Evolutionary conservation across 2,113 vertebrate species (phyloP), one percentile per base, ranked within the genome.

Genomic region (Athene noctua): DNA sequence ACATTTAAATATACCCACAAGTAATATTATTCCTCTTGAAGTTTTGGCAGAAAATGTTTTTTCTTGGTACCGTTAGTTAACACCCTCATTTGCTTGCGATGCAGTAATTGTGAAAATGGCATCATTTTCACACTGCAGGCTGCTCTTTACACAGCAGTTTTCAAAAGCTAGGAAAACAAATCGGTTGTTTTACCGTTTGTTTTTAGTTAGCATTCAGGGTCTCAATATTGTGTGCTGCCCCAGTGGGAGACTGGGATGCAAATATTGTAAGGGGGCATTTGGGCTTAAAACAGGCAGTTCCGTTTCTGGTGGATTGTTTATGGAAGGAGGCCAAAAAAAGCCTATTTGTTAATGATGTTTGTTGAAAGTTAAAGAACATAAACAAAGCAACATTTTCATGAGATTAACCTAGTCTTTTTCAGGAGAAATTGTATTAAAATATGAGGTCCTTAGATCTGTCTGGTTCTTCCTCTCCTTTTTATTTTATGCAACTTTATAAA

Each of bases 71-170:
- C 10, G 0, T 11, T 52, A 47, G 26, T 81, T 93, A 88, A 40
- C 3, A 9, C 9, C 13, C 1, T 68, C n/a, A 2, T 47, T 66
- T 46, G n/a, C 58, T 72, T 44, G 52, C 1, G 1, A 4, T 6
- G 34, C 54, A 15, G 61, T 27, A 38, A 78, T 59, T 71, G 52
- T 38, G 86, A 67, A 65, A 70, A 67, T 38, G 61, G 11, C 20
- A 9, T 52, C 3, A 2, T 71, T 91, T 87, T 91, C 71, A 42
- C 46, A 46, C 49, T 73, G 78, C 17, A 27, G 46, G 13, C 58
- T 81, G 34, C 62, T 82, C 46, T 95, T 92, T 82, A n/a, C 36
- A 9, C 23, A 61, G 34, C 30, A 13, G 34, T 94, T 89, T 19
- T 75, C 34, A 54, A 75, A 78, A 85, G 15, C 13, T 15, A 6